Base-by-base conservation (phyloP, 1,140 invertebrate genomes). In the Saccostrea glomerata region DNA sequence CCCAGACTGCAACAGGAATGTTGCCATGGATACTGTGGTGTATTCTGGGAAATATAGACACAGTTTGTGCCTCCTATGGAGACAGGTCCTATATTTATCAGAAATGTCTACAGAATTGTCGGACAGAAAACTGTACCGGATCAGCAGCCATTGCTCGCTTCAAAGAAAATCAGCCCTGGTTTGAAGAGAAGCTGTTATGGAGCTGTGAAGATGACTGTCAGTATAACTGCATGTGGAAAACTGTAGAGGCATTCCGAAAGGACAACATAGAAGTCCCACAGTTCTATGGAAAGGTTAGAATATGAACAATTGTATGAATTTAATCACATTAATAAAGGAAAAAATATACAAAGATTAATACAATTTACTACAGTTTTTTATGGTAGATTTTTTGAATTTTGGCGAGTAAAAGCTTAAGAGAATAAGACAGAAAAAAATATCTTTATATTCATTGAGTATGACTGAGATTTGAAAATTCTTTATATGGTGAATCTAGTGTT, bases 151-250 rank as follows among this genome's bases (percentile, higher is more conserved):
- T 77, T 25, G 23, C 15, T 12, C 40, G 25, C 30, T 84, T 82
- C 56, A n/a, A 58, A 15, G 70, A 47, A 55, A 13, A 6, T 17
- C 93, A 95, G 85, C 92, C 94, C 17, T 86, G 90, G n/a, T 86
- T 91, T 84, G 40, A 93, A 70, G 73, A 84, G 20, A n/a, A 92
- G 73, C 77, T 94, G n/a, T 58, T 87, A 2, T 95, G 94, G 94
- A 92, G 85, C 12, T 95, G 95, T 91, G 20, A 84, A 85, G 93
- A 94, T 86, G 95, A 95, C 89, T 96, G 95, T 89, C 89, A 93
- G 47, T 98, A 99, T 93, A 94, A 96, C 4, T 99, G 98, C 94
- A 99, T 98, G 97, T 99, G 98, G 98, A 95, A 96, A 86, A 98
- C 98, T 12, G 97, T 99, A 0, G 95, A 97, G 17, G 96, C 96